Evolutionary conservation across 2,797 vertebrate species (phyloP).

Genomic region (Gallinago nigripennis): DNA sequence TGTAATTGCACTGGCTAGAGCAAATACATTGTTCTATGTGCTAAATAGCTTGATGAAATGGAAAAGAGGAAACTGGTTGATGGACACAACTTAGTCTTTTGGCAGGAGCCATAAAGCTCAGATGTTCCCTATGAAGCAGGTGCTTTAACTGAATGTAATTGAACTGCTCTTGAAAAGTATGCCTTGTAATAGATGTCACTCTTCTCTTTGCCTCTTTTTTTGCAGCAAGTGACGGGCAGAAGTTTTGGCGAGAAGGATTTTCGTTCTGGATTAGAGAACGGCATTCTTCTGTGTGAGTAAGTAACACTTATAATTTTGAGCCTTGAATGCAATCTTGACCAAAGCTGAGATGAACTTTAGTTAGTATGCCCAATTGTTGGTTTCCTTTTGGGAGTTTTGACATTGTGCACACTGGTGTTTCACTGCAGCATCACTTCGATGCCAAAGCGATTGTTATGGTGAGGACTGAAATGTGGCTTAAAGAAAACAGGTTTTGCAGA

Average conservation of each 20-base stretch:
- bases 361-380: neutral
- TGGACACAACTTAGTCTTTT: neutral
- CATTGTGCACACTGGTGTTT: neutral
- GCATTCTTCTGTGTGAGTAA: slow-evolving; percentile 98
- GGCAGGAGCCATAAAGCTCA: neutral
- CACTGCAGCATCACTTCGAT: neutral
- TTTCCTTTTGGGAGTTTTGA: neutral
- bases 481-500: neutral
- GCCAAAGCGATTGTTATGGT: neutral
- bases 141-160: neutral
- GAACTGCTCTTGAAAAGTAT: neutral
- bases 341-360: neutral
- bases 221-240: slow-evolving; percentile 92
- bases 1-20: neutral
- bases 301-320: slow-evolving; percentile 66
- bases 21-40: neutral
- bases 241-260: slow-evolving; percentile 93
- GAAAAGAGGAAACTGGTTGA: neutral
- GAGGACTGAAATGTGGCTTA: neutral
- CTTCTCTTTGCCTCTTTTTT: slow-evolving; percentile 32
- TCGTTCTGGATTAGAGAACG: slow-evolving; percentile 90
- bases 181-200: neutral
- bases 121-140: neutral
- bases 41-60: neutral
- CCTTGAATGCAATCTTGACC: neutral